Base-by-base conservation (phyloP, 1,140 invertebrate genomes). In the Drosophila lini region DNA sequence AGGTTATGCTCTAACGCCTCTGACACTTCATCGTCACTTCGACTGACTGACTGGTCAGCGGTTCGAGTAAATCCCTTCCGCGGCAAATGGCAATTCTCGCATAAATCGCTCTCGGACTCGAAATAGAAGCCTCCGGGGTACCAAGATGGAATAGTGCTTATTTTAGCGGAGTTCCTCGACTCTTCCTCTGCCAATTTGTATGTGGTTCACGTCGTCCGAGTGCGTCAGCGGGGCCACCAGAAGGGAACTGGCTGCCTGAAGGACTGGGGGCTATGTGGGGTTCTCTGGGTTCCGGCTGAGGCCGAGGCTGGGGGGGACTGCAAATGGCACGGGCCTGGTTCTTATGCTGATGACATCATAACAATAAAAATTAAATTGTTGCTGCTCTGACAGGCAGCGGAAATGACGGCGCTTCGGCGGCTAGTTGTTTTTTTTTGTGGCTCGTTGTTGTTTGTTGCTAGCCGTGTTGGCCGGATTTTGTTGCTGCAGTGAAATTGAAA, bases 341-440 rank as follows among this genome's bases (percentile, higher is more conserved):
- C 73, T 78, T 78, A 78, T 78, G 74, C 74, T 78, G 74, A 78
- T 78, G 74, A 78, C 74, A 78, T 78, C 74, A 78, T 78, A 78
- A 78, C 74, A 78, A 78, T 78, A 78, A 78, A 78, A 78, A 78
- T 78, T 78, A 78, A 78, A 78, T 78, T 78, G 74, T 78, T 78
- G 74, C 73, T 78, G 63, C 62, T 69, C 74, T 69, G 74, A 47
- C 74, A 56, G 73, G 61, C 71, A 69, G 63, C 74, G 73, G 74
- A 76, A 76, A 76, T 76, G 74, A 75, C 73, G 73, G 70, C 41
- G 74, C 71, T 74, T 74, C 53, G 53, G 53, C 71, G 63, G 61
- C 68, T 64, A 62, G 69, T 63, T 73, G 70, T 10, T 32, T 50
- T 10, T 32, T 50, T 74, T 53, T 28, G 25, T 50, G 50, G 13